Evolutionary conservation across 2,113 vertebrate species (phyloP).

Genomic region (Donacobius atricapilla): DNA sequence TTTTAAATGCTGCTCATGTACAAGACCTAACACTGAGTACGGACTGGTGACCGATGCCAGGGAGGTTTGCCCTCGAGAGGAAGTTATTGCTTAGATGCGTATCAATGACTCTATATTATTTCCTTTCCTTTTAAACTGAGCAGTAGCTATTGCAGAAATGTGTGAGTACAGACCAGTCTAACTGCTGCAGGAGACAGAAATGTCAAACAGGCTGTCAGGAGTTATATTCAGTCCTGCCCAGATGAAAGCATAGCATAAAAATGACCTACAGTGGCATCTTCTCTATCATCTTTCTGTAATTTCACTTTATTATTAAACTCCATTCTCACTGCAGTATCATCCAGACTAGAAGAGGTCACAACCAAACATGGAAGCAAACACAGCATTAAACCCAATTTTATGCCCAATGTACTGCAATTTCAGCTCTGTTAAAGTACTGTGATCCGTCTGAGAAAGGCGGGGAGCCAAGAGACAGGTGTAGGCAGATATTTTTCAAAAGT

Average conservation of each 20-base stretch:
- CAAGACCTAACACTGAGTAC: neutral
- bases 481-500: neutral
- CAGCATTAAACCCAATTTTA: neutral
- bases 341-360: neutral
- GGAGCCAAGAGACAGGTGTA: neutral
- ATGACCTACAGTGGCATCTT: neutral
- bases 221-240: neutral
- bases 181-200: conserved; percentile 19
- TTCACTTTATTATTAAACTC: conserved; percentile 1
- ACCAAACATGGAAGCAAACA: neutral
- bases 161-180: neutral
- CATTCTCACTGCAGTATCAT: neutral
- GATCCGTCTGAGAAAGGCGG: neutral
- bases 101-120: neutral
- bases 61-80: neutral
- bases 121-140: neutral
- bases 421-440: neutral
- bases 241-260: neutral
- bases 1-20: neutral
- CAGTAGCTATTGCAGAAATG: conserved; percentile 14
- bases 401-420: neutral
- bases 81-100: neutral
- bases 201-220: conserved; percentile 13
- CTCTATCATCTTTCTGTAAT: neutral
- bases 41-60: neutral